A percentile compares a stretch with the other conserved stretches of the same genome.
These are phyloP conservation scores for Spatulosminthurus flaviceps DNA, from an alignment of 2,888 invertebrate genomes.

Conservation along the genomic window DNA sequence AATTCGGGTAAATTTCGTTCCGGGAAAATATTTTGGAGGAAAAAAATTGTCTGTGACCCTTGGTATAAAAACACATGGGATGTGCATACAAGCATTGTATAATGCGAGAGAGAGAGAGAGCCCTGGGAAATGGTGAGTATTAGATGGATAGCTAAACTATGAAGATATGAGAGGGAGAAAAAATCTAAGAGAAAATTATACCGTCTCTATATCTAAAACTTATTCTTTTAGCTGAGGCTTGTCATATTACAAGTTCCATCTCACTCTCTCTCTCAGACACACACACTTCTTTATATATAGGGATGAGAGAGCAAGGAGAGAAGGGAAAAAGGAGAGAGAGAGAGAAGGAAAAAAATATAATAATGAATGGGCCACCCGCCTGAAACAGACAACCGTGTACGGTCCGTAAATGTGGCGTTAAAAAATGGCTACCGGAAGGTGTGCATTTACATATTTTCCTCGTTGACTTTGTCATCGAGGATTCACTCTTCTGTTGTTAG, in stretches of 20 bases:
- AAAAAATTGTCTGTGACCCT: no score
- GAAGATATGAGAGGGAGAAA: no score
- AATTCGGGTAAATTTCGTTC: no score
- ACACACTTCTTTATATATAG: constrained; percentile 32
- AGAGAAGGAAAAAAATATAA: constrained; percentile 23
- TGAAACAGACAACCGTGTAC: constrained; percentile 44
- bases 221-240: constrained; percentile 19
- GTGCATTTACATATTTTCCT: constrained; percentile 62
- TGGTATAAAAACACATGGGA: no score
- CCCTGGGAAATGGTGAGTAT: no score
- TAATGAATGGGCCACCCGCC: constrained; percentile 49
- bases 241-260: constrained; percentile 10
- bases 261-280: neutral
- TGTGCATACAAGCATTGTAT: no score
- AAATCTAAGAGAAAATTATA: constrained; percentile 8
- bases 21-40: no score
- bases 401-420: constrained; percentile 61
- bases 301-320: constrained; percentile 45
- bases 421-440: constrained; percentile 64
- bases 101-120: no score
- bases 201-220: neutral
- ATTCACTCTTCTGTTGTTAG: constrained; percentile 45
- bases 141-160: no score
- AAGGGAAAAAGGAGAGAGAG: constrained; percentile 9
- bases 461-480: constrained; percentile 53